Percentiles rank a stretch among this genome's conserved stretches.
Conservation (phyloP, 2,888 invertebrate species). For the Gandaritis pyraliata region DNA sequence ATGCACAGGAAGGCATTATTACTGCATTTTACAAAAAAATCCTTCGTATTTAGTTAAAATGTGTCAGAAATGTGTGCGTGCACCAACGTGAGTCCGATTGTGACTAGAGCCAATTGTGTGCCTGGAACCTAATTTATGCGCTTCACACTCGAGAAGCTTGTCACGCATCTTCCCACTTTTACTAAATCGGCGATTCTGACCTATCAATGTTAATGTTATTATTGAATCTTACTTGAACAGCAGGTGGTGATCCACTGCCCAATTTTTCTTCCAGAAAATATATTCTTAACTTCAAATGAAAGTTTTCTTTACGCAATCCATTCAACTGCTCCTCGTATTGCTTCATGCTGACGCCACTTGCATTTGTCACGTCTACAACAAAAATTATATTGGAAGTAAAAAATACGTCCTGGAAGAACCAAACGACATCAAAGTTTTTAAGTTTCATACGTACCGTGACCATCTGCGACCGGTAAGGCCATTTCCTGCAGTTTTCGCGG, state of each 20-base stretch:
- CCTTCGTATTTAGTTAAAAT: too few relatives aligned
- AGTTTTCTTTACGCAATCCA: conserved; percentile 94
- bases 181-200: too few relatives aligned
- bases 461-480: conserved; percentile 79
- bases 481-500: conserved; percentile 89
- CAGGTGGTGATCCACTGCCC: conserved; percentile 86
- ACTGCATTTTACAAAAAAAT: too few relatives aligned
- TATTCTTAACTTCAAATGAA: conserved; percentile 94
- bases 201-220: not conserved
- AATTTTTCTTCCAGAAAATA: conserved; percentile 95
- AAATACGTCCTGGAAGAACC: too few relatives aligned
- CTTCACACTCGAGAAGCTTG: too few relatives aligned
- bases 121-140: too few relatives aligned
- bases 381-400: not conserved
- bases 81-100: too few relatives aligned
- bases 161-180: too few relatives aligned
- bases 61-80: too few relatives aligned
- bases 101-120: too few relatives aligned
- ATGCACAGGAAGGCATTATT: too few relatives aligned
- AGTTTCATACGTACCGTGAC: conserved; percentile 63
- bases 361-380: conserved; percentile 63
- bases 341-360: conserved; percentile 91
- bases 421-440: not conserved
- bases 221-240: conserved; percentile 85
- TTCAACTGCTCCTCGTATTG: conserved; percentile 95